phyloP scores from a whole-genome alignment of 1,140 invertebrate species.

The Phymastichus coffea region DNA sequence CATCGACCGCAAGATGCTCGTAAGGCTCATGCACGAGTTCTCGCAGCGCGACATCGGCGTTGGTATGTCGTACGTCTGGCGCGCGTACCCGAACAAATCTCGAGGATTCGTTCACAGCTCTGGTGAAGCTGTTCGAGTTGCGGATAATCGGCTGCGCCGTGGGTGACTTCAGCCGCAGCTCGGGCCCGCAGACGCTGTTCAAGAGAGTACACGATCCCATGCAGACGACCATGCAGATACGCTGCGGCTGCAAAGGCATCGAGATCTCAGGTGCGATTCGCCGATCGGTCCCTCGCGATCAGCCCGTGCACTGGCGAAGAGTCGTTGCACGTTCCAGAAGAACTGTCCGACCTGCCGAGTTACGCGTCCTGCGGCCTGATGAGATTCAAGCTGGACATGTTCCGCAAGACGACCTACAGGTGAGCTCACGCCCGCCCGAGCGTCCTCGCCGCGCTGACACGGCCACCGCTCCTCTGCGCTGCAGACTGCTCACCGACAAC shows the following conservation, averaged over 20 bases:
- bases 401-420: conserved; percentile 61
- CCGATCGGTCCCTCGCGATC: too few species aligned
- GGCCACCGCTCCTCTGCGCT: background rate
- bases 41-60: conserved; percentile 51
- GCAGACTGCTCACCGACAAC: conserved; percentile 60
- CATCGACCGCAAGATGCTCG: conserved; percentile 60
- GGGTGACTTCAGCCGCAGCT: conserved; percentile 56
- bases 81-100: too few species aligned
- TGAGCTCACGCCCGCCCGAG: conserved; percentile 11
- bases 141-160: conserved; percentile 61
- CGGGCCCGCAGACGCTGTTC: conserved; percentile 15
- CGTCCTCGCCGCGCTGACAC: background rate
- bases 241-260: conserved; percentile 41
- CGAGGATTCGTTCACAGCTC: conserved; percentile 40
- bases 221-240: conserved; percentile 21
- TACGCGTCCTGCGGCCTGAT: conserved; percentile 64
- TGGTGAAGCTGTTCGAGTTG: conserved; percentile 61
- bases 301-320: too few species aligned
- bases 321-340: conserved; percentile 28
- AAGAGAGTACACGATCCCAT: background rate
- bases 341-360: conserved; percentile 54
- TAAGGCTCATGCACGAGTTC: conserved; percentile 55
- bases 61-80: conserved; percentile 40
- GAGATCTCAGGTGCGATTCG: conserved; percentile 34
- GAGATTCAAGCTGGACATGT: conserved; percentile 59